These are phyloP conservation scores for Perodicticus potto DNA, from an alignment of 2,797 vertebrate genomes.

Conservation along the genomic window DNA sequence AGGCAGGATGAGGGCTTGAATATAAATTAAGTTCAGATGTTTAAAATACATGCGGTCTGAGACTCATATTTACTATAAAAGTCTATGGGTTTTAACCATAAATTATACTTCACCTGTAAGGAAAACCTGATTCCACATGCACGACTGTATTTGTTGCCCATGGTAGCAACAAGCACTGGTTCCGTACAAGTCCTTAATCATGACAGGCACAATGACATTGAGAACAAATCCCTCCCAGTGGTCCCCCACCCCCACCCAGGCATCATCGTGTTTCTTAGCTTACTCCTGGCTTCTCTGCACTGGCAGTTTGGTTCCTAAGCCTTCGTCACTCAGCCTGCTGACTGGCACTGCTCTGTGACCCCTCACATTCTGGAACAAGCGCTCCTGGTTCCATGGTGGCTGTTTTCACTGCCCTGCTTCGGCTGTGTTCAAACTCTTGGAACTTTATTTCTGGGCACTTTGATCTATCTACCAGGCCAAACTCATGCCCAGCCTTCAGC, in stretches of 20 bases:
- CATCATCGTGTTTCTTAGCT: too few species aligned
- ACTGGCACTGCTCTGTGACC: too few species aligned
- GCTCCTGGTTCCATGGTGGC: neutral
- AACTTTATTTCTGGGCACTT: neutral
- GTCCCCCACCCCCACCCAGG: neutral
- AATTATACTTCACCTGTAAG: neutral
- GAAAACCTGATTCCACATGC: neutral
- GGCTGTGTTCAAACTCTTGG: neutral
- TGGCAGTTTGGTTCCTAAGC: neutral
- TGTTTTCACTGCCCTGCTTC: neutral
- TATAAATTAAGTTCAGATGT: neutral
- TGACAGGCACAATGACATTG: neutral
- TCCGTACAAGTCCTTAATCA: neutral
- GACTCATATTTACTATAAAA: neutral
- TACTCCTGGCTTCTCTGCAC: neutral
- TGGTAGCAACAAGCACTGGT: neutral
- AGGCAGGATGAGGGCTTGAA: neutral
- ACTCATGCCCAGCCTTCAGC: neutral
- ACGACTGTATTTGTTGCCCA: neutral
- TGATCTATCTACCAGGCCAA: neutral
- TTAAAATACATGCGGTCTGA: neutral
- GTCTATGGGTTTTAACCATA: neutral
- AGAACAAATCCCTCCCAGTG: too few species aligned
- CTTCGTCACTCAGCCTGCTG: too few species aligned
- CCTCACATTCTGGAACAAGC: neutral